These are phyloP conservation scores for Xenentodon cancila DNA, from an alignment of 2,797 vertebrate species.

Conservation along the genomic window DNA sequence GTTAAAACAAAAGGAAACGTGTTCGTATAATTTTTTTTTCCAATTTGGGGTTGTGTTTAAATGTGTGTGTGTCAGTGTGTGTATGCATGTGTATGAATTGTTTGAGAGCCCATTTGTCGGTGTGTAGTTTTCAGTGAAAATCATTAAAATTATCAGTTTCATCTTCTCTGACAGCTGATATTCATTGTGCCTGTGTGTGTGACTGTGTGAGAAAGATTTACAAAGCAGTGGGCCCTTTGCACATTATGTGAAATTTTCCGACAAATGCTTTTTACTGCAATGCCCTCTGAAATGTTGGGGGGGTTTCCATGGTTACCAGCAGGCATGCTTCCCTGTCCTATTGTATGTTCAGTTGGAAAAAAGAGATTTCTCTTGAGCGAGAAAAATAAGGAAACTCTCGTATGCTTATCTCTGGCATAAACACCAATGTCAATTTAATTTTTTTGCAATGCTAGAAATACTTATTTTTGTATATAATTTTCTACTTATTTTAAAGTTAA, in stretches of 20 bases:
- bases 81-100: not conserved
- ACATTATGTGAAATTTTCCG: constrained; percentile 30
- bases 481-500: too few species aligned
- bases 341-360: constrained; percentile 13
- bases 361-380: constrained; percentile 26
- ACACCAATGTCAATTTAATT: constrained; percentile 3
- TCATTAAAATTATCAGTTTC: constrained; percentile 3
- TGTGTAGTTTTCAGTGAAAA: constrained; percentile 8
- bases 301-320: constrained; percentile 64
- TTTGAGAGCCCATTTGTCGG: constrained; percentile 15
- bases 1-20: too few species aligned
- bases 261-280: constrained; percentile 30
- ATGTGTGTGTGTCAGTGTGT: not conserved
- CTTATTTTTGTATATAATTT: too few species aligned
- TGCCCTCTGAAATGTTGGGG: constrained; percentile 40
- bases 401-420: constrained; percentile 13
- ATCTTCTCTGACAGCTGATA: too few species aligned
- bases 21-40: too few species aligned
- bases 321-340: constrained; percentile 33
- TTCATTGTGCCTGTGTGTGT: not conserved
- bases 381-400: constrained; percentile 31
- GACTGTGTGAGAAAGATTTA: constrained; percentile 12
- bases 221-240: constrained; percentile 23
- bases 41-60: too few species aligned
- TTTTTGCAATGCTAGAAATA: not conserved